Conservation (phyloP, 2,888 invertebrate genomes). For the Schizotus pectinicornis region DNA sequence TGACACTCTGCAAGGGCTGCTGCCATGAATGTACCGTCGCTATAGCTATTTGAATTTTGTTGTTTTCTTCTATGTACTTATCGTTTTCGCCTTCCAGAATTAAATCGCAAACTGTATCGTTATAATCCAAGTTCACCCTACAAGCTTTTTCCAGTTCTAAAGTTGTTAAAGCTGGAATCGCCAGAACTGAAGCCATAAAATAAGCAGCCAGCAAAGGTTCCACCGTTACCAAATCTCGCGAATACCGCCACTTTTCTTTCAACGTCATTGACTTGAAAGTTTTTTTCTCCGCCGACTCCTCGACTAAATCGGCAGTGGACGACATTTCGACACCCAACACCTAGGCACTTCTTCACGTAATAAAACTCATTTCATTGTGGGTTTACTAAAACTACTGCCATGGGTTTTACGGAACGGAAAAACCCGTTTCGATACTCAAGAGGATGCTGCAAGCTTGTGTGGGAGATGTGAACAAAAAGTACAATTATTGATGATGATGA, state of each 20-base stretch:
- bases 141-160: slow-evolving; percentile 66
- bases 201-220: slow-evolving; percentile 54
- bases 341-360: too few species aligned
- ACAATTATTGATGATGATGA: too few species aligned
- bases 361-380: too few species aligned
- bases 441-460: too few species aligned
- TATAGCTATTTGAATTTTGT: slow-evolving; percentile 58
- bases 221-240: slow-evolving; percentile 51
- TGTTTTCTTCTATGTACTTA: slow-evolving; percentile 55
- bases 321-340: too few species aligned
- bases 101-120: slow-evolving; percentile 61
- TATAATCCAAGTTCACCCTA: slow-evolving; percentile 60
- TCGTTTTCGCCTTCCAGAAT: slow-evolving; percentile 50
- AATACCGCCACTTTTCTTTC: slow-evolving; percentile 36
- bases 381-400: too few species aligned
- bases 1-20: slow-evolving; percentile 48
- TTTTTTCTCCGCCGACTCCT: slow-evolving; percentile 27
- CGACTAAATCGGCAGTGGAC: slow-evolving; percentile 6
- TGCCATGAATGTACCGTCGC: slow-evolving; percentile 58
- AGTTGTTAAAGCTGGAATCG: slow-evolving; percentile 59
- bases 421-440: too few species aligned
- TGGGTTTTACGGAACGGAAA: too few species aligned
- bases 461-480: too few species aligned
- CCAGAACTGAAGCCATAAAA: slow-evolving; percentile 47
- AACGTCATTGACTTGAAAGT: slow-evolving; percentile 37